These are phyloP conservation scores for Lithobius niger DNA, from an alignment of 1,140 invertebrate genomes.

Conservation along the genomic window DNA sequence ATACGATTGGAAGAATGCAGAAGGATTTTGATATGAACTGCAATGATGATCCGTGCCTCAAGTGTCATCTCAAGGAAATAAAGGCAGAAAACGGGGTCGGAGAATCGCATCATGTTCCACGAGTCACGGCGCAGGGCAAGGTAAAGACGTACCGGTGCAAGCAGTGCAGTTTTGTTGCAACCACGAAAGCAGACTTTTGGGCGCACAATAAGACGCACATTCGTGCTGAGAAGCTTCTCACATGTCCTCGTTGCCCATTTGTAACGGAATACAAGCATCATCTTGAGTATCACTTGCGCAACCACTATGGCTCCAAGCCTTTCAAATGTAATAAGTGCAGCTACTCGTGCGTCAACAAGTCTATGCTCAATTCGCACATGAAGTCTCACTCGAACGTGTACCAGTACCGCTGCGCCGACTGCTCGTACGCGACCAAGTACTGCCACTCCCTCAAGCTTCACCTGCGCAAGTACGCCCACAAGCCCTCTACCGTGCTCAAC, in stretches of 20 bases:
- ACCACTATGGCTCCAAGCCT: conserved; percentile 91
- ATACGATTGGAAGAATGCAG: no score
- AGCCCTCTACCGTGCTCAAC: conserved; percentile 70
- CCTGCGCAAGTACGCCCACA: conserved; percentile 78
- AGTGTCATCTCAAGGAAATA: no score
- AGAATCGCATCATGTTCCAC: conserved; percentile 43
- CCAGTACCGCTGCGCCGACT: conserved; percentile 88
- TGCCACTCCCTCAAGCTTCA: conserved; percentile 95
- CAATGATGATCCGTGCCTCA: no score
- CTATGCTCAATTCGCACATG: conserved; percentile 96
- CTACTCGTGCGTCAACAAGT: conserved; percentile 96
- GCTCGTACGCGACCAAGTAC: conserved; percentile 96
- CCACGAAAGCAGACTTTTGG: conserved; percentile 88
- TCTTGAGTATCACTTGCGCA: conserved; percentile 89
- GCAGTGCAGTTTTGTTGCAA: conserved; percentile 68
- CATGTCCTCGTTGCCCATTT: conserved; percentile 85
- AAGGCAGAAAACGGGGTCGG: no score
- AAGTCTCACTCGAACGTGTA: conserved; percentile 97
- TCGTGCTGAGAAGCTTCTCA: conserved; percentile 77
- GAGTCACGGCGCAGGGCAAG: conserved; percentile 65
- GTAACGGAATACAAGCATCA: conserved; percentile 99
- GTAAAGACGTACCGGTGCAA: conserved; percentile 85
- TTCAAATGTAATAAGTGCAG: conserved; percentile 87
- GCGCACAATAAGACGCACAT: conserved; percentile 81
- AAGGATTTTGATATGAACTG: no score